phyloP scores from a whole-genome alignment of 2,888 invertebrate species.

The Notodonta ziczac region DNA sequence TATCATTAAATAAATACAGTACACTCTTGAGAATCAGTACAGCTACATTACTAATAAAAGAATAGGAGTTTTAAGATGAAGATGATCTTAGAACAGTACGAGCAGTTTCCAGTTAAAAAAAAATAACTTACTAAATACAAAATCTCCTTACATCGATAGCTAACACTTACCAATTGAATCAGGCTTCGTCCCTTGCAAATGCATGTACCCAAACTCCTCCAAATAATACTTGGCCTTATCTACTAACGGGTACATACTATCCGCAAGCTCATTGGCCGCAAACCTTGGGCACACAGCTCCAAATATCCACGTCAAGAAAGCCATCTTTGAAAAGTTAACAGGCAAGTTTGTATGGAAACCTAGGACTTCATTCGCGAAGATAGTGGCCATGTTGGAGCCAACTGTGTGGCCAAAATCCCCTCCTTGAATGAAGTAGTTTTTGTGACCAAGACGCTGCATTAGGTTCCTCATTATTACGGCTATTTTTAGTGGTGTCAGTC shows the following conservation, averaged over 20 bases:
- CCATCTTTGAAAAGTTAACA: slow-evolving; percentile 57
- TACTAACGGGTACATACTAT: slow-evolving; percentile 80
- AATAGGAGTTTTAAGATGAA: too few species aligned
- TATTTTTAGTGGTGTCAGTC: slow-evolving; percentile 83
- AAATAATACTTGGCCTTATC: slow-evolving; percentile 59
- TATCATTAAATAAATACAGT: too few species aligned
- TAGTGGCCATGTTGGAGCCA: slow-evolving; percentile 84
- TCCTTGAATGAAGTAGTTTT: slow-evolving; percentile 88
- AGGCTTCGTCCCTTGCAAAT: slow-evolving; percentile 92
- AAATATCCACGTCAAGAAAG: slow-evolving; percentile 60
- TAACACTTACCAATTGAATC: slow-evolving; percentile 88
- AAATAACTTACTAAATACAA: too few species aligned
- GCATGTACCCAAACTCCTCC: slow-evolving; percentile 86
- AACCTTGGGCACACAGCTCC: slow-evolving; percentile 80
- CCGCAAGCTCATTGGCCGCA: slow-evolving; percentile 70
- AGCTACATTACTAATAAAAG: too few species aligned
- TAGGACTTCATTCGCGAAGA: slow-evolving; percentile 85
- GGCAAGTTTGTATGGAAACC: slow-evolving; percentile 88
- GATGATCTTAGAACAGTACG: too few species aligned
- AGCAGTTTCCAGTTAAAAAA: too few species aligned
- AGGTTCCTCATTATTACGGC: slow-evolving; percentile 87
- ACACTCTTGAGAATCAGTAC: too few species aligned
- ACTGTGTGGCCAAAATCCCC: slow-evolving; percentile 91
- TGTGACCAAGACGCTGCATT: slow-evolving; percentile 88
- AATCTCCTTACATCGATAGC: too few species aligned